Evolutionary conservation across 2,888 invertebrate species (phyloP), one percentile per base, ranked within the genome.

Genomic region (Phymatocera aterrima): DNA sequence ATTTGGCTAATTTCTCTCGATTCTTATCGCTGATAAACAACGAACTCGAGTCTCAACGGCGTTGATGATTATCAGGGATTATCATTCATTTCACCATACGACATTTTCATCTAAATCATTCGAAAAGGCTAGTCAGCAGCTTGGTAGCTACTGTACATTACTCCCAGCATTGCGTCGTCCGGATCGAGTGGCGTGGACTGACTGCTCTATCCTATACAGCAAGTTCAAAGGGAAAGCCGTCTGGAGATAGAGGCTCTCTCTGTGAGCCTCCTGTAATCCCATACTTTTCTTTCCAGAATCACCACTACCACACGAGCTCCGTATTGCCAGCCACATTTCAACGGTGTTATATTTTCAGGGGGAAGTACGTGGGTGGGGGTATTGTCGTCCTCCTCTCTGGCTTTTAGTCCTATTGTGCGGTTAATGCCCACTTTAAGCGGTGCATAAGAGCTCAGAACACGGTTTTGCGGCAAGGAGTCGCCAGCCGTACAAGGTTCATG

Each of bases 351-450:
- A 72, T 72, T 72, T 72, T 72, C 51, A 18, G 18, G 21, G 61
- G 31, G n/a, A n/a, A n/a, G n/a, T n/a, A n/a, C n/a, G n/a, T n/a
- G n/a, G n/a, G n/a, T n/a, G n/a, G n/a, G n/a, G 51, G 72, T 72
- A 72, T 72, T 72, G 48, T 78, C 78, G 64, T 75, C 78, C 74
- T 79, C 77, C 64, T 77, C n/a, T n/a, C 40, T 48, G 77, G 83
- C 82, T 82, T 83, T 83, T 78, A 83, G 82, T 80, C 75, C 83
- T 68, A 84, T 85, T 85, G 83, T 85, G 77, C 80, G 81, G 70
- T 83, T 84, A 85, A 85, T 84, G 85, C 82, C 81, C 82, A 83
- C 83, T 85, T 85, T 83, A 83, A 84, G 81, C 83, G 83, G 81
- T 83, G 80, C 82, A 79, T 82, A 83, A 85, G 83, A 84, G 84